Base-by-base conservation (phyloP, 2,888 invertebrate species). In the Creontiades dilutus region DNA sequence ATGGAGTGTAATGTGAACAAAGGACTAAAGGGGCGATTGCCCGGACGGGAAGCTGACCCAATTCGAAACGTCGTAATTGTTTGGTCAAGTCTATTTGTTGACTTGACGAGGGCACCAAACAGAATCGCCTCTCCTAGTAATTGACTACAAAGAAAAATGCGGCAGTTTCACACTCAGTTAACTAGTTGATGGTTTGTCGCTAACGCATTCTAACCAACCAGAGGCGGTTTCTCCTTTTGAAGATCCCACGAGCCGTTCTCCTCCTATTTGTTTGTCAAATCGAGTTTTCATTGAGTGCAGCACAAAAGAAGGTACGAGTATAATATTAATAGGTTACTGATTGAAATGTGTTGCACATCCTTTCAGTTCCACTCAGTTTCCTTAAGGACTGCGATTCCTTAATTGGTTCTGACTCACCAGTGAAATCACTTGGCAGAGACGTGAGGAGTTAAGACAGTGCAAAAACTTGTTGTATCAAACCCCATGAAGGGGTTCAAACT, bases 101-200 rank as follows among this genome's bases (percentile, higher is more conserved):
- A 23, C 68, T 4, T 9, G 5, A 3, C 68, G 19, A 2, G 23
- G 23, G 68, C 23, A 68, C 68, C 23, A 27, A 9, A 27, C 68
- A 23, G 68, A 27, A 68, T 68, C 68, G 23, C 23, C 68, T 61
- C 19, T 19, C 61, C 0, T 12, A 13, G 23, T 68, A 68, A 68
- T 68, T 68, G 68, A 19, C 68, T 68, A 23, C 68, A 68, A 68
- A 68, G 68, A 68, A 68, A 68, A 2, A 68, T 19, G 68, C 68
- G 68, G 68, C 19, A 23, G 68, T 68, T 68, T 68, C 68, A 23
- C 68, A 68, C 68, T 68, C 68, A 68, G 23, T 68, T 68, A 68
- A 68, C 68, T 68, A 11, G 68, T 68, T 68, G 68, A 68, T 68
- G 68, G 68, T 68, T 23, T 23, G 27, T 27, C 68, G 68, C 68